Base-by-base conservation (phyloP, 2,888 invertebrate species). In the Microdon myrmicae region DNA sequence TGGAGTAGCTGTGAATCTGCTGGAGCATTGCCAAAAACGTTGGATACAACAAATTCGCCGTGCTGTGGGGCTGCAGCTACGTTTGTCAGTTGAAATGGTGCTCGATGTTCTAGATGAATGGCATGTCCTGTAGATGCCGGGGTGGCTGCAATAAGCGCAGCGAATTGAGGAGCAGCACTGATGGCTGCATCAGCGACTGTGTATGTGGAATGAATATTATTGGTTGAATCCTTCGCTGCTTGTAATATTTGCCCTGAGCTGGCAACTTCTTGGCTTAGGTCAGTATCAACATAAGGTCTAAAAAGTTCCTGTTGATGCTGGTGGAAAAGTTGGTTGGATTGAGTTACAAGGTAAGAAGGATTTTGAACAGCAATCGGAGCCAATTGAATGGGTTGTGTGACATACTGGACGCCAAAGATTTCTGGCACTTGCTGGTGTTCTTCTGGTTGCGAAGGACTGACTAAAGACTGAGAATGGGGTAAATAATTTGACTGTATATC, bases 251-350 rank as follows among this genome's bases (percentile, higher is more conserved):
- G 81, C 0, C 80, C 79, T 49, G 76, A 73, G 55, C 79, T 79
- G 22, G 79, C 78, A 5, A 78, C 75, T 54, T 79, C 73, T 48
- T 77, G 77, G 4, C 76, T 78, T 7, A 77, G 67, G 54, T 79
- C 79, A 1, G 74, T 73, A 31, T 74, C 74, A 1, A 73, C 73
- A 38, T 76, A 77, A 6, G 84, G 81, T 71, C 84, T 83, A 67
- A 84, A 85, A 4, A 85, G 74, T 7, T 79, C 75, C 59, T 76
- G 76, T 35, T 78, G 78, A 53, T 76, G 80, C 59, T 77, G 79
- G 3, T 71, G 71, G 37, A 78, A 78, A 5, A 81, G 74, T 58
- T 79, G 77, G 49, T 79, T 79, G n/a, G 79, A 80, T 58, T 79
- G 79, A 8, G 77, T 75, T 2, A 80, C 77, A 43, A 79, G 66